Evolutionary conservation across 2,113 vertebrate genomes (phyloP).

Genomic region (Sprattus sprattus): DNA sequence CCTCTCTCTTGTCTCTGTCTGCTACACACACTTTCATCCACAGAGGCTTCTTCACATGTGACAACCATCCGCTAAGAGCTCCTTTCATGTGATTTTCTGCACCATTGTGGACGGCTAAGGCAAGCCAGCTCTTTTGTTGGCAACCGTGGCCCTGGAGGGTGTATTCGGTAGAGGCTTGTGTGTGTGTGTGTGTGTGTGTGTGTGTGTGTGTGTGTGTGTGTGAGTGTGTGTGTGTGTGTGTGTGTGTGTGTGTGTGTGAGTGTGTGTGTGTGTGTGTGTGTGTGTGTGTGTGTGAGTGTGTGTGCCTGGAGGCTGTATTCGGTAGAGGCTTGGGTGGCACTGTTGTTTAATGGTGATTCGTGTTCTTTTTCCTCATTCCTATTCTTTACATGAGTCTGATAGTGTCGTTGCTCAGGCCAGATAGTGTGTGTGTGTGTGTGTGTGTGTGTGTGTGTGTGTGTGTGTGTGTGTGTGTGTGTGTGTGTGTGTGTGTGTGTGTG

Average conservation of each 20-base stretch:
- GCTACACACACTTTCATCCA: not conserved
- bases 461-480: not conserved
- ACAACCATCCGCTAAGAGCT: not conserved
- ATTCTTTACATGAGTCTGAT: not conserved
- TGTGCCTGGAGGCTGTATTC: not conserved
- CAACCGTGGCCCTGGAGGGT: not conserved
- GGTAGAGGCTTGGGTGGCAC: not conserved
- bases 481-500: no score
- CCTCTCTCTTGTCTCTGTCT: not conserved
- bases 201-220: no score
- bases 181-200: no score
- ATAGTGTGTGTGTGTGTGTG: not conserved
- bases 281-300: no score
- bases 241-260: no score
- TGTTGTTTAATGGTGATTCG: not conserved
- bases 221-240: no score
- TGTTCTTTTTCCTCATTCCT: not conserved
- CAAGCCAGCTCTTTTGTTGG: not conserved
- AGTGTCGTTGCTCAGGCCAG: not conserved
- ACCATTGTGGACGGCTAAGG: not conserved
- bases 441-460: not conserved
- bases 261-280: no score
- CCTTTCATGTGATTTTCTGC: not conserved
- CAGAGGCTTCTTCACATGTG: not conserved
- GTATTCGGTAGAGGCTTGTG: not conserved